Evolutionary conservation across 1,140 invertebrate genomes (phyloP), one percentile per base, ranked within the genome.

Genomic region (Archegozetes longisetosus): DNA sequence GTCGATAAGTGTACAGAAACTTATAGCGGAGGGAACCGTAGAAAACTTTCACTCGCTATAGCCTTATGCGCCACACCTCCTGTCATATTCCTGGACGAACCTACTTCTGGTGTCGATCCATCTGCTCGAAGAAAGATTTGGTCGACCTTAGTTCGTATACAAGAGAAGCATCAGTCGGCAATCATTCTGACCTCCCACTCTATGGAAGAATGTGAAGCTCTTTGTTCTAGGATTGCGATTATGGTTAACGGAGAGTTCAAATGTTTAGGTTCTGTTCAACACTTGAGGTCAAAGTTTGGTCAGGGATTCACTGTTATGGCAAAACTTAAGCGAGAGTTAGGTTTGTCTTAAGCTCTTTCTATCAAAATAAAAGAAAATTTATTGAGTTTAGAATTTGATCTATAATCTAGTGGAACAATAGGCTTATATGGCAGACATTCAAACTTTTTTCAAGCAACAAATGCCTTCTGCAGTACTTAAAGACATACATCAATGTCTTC

Each of bases 231-330:
- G 53, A 70, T 91, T 50, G 86, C 85, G 25, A 86, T 93, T 50
- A 91, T 93, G 87, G 86, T 90, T 1, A 83, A 82, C 69, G 89
- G 89, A 0, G 76, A 82, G 60, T 79, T 91, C 62, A 78, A 77
- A 61, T 85, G 84, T 64, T 73, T 84, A 49, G 84, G 83, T 23
- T 78, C 77, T 32, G 77, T 82, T 78, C 79, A 83, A 53, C 78
- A 82, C 64, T 75, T 87, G 23, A 83, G 86, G 63, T 66, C 66
- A 61, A 76, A 76, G 66, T 79, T 76, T 71, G 78, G 76, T 57
- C 68, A 75, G 66, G 78, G 77, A 12, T 85, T 84, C 71, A 82
- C 79, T 58, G 70, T 84, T n/a, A n/a, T n/a, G 2, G 70, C 84
- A n/a, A 68, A 68, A 55, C 32, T 67, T 28, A 63, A 63, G 29